Percentiles rank a stretch among this genome's conserved stretches.
Evolutionary conservation across 2,888 invertebrate species (phyloP).

Genomic region (Himalopsyche kuldschensis): DNA sequence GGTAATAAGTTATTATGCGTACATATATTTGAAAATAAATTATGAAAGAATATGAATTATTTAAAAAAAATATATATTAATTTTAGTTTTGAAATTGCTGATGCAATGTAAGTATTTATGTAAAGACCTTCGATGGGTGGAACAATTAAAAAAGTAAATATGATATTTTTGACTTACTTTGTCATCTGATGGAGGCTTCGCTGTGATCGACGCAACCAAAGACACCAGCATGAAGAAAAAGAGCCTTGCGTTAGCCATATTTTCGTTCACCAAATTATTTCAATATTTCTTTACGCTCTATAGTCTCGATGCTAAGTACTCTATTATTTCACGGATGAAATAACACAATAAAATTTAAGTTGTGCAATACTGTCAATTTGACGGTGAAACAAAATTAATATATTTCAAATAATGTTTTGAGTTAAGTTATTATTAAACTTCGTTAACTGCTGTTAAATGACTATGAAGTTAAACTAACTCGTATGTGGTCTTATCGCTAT

Average conservation of each 20-base stretch:
- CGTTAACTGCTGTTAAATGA: background rate
- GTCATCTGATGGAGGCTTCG: constrained; percentile 1
- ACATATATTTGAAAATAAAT: too few relatives aligned
- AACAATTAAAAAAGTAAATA: background rate
- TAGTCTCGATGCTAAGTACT: background rate
- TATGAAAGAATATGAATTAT: too few relatives aligned
- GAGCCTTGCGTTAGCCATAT: constrained; percentile 7
- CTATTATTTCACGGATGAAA: background rate
- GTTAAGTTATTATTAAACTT: background rate
- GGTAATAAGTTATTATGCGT: too few relatives aligned
- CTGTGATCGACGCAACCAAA: background rate
- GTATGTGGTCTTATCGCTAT: background rate
- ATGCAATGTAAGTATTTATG: too few relatives aligned
- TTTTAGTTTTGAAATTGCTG: too few relatives aligned
- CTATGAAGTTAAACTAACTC: background rate
- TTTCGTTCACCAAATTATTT: background rate
- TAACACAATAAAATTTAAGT: background rate
- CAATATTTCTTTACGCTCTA: background rate
- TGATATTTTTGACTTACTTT: background rate
- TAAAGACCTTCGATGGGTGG: too few relatives aligned
- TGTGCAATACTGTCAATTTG: background rate
- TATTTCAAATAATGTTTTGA: background rate
- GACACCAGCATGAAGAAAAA: background rate
- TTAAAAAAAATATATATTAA: too few relatives aligned
- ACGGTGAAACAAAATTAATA: background rate